Base-by-base conservation (phyloP, 2,888 invertebrate species). In the Sarcophaga caerulescens region DNA sequence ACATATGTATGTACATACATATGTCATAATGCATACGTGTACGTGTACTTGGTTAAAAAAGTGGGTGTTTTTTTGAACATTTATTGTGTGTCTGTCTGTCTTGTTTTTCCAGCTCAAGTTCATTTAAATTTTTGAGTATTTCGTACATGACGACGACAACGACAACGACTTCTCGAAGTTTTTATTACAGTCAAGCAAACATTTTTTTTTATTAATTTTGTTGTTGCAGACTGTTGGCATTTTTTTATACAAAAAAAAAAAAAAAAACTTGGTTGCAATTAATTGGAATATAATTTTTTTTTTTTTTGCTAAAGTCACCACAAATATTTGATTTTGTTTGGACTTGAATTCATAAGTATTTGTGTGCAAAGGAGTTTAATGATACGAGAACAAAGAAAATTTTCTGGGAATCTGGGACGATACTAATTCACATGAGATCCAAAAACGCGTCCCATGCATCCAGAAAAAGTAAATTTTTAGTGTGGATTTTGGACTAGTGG, bases 51-150 rank as follows among this genome's bases (percentile, higher is more conserved):
- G 35, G 8, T 35, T 35, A 35, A 35, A 35, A 35, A 35, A 10
- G 82, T 82, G 85, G 81, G 79, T 76, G 79, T 85, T 71, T 82
- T 79, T 82, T 71, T 62, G 23, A 71, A 76, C 82, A 76, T 71
- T 79, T 76, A 82, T 85, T 85, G 79, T 79, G 71, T 82, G 57
- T 82, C 66, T 60, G 81, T 78, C 14, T 79, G 75, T 79, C 63
- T 82, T 79, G 60, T 85, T 78, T 52, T 79, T 79, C 17, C 78
- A 66, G 69, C 79, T 82, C 85, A 85, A 85, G 79, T 85, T 85
- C 82, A 85, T 80, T 82, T 73, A 14, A 70, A 76, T 76, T 82
- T 47, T 79, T 71, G 19, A 57, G 60, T 71, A 71, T 82, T 47
- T 79, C 70, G n/a, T 45, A 79, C 85, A 85, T 71, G 66, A 35